Base-by-base conservation (phyloP, 2,113 vertebrate genomes). In the Puma concolor region DNA sequence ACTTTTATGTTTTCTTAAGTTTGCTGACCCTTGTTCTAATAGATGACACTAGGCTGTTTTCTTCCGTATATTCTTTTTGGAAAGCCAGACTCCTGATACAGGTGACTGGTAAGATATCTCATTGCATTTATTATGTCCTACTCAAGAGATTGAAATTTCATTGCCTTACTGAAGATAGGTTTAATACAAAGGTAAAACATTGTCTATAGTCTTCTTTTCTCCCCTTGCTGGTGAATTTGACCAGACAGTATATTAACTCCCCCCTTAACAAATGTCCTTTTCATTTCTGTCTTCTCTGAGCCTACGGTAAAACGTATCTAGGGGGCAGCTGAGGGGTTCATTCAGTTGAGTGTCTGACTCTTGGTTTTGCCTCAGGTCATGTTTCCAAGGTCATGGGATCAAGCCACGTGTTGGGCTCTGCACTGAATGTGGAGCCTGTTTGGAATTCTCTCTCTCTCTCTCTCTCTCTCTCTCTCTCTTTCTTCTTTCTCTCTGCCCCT, bases 1-100 rank as follows among this genome's bases (percentile, higher is more conserved):
- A 80, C 10, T 95, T 72, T 69, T 67, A 4, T 21, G n/a, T 66
- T 69, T 86, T 71, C 31, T 38, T 67, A 33, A 15, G 3, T 92
- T 60, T 63, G 11, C 31, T n/a, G 29, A 74, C 16, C 25, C 8
- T 10, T 88, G 7, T 93, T 92, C 33, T 88, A 60, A 12, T 41
- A 93, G 36, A 60, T 93, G 38, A 52, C 57, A 31, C 17, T 96
- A 31, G 52, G 88, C 19, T 85, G 76, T 96, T 95, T 29, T 81
- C 23, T 64, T 14, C 4, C 7, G 36, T 90, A 94, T 92, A n/a
- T 81, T 88, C 27, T 88, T 94, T 94, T 95, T 91, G 69, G 57
- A 64, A 93, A 94, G 44, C 67, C 36, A 82, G 23, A 89, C 29
- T 83, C 69, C 25, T 60, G 25, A 63, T 72, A 77, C 1, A 21